phyloP scores from a whole-genome alignment of 2,113 vertebrate species.

The Urocynchramus pylzowi region DNA sequence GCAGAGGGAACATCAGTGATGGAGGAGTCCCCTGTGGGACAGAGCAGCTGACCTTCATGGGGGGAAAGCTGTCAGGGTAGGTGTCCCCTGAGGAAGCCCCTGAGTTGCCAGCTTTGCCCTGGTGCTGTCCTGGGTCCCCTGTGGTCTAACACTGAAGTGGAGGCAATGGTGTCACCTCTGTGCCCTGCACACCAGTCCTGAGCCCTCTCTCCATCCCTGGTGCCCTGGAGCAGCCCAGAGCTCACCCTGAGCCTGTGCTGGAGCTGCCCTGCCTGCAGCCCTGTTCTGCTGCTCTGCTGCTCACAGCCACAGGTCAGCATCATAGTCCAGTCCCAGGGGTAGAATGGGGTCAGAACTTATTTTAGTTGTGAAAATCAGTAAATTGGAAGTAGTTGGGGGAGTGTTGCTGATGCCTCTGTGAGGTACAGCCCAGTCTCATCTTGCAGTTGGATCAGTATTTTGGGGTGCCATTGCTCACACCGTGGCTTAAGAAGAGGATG shows the following conservation, averaged over 20 bases:
- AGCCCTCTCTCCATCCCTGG: not conserved
- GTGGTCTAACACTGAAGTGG: fast-evolving
- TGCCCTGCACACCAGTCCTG: not conserved
- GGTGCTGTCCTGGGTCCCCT: not conserved
- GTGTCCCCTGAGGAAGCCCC: not conserved
- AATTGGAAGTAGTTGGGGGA: fast-evolving
- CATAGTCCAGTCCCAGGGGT: fast-evolving
- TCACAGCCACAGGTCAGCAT: not conserved
- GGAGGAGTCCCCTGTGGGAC: not conserved
- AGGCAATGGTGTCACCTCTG: fast-evolving
- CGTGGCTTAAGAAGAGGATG: fast-evolving
- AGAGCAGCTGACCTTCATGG: not conserved
- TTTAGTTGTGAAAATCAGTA: fast-evolving
- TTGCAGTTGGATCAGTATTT: fast-evolving
- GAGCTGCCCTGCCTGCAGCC: not conserved
- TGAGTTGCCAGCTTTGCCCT: not conserved
- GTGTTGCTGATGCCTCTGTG: fast-evolving
- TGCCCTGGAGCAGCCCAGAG: no score
- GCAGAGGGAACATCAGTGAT: fast-evolving
- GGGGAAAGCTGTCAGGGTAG: not conserved
- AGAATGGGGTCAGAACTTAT: not conserved
- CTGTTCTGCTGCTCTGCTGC: not conserved
- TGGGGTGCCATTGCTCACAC: fast-evolving
- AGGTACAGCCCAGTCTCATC: not conserved
- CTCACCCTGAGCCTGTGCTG: fast-evolving